Base-by-base conservation (phyloP, 1,140 invertebrate genomes). In the Ceratina australensis region DNA sequence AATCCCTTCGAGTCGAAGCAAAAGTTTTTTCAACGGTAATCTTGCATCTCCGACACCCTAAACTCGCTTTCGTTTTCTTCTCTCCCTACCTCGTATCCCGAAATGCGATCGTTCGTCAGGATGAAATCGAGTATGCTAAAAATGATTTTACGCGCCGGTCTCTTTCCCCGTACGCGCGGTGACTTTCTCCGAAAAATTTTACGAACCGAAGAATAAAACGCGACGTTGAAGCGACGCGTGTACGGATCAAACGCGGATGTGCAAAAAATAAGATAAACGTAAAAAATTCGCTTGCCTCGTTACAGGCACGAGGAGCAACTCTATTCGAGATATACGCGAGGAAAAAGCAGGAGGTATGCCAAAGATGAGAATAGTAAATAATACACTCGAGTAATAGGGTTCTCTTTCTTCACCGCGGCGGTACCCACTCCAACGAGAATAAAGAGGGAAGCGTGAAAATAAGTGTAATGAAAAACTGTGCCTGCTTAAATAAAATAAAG, bases 401-500 rank as follows among this genome's bases (percentile, higher is more conserved):
- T 79, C 72, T 72, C 63, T 83, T 68, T 66, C 42, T 60, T 80
- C 20, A 42, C 26, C 56, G 65, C 79, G 79, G 65, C 79, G 79
- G 28, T 71, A 50, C 20, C 54, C 76, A 33, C 24, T 68, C 86
- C 86, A 84, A 81, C 73, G 79, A 72, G 68, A 81, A 82, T 67
- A 72, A 84, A 86, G 79, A 83, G 84, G 85, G 82, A 79, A 77
- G 87, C 87, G 89, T 83, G 88, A 86, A 79, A 90, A 91, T 88
- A 89, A 90, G 90, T 81, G 86, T 92, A 92, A 92, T 92, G 90
- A 92, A 92, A 92, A 92, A 92, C 87, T 87, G 86, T 87, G 86
- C 88, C 87, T 88, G 89, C 88, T 91, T 92, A 92, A 92, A 92
- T 92, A 92, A 92, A 92, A 90, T 92, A 91, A 89, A 91, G 87